Base-by-base conservation (phyloP, 2,797 vertebrate species). In the Thalassophryne amazonica region DNA sequence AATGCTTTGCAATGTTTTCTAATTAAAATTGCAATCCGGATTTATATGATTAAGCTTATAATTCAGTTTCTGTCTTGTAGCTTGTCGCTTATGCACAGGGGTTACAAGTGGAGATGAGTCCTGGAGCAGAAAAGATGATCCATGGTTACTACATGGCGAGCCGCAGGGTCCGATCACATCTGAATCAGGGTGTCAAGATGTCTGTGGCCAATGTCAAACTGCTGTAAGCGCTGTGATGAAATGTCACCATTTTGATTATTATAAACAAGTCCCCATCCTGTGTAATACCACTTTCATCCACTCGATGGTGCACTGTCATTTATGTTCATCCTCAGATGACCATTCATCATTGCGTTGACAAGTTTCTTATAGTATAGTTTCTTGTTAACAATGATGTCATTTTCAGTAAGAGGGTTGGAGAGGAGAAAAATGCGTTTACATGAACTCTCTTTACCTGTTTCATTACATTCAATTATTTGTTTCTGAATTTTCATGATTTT, bases 71-170 rank as follows among this genome's bases (percentile, higher is more conserved):
- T n/a, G 12, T 17, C 27, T 12, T 74, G 40, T 61, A 99, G 97
- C 84, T 99, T 8, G 60, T 99, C 65, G 86, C 80, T 18, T 84
- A 91, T 72, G 93, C 94, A 53, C 93, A 78, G 60, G 81, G 75
- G 61, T 70, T 96, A 37, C 83, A 87, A 4, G 90, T 91, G 40
- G 89, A 93, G 47, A 83, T 96, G 31, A 93, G 88, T 66, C 63
- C 88, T 12, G 89, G 89, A 54, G 94, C 96, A 38, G 93, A 96
- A 86, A 92, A 59, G 81, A 87, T 98, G 65, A 92, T 98, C 67
- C 93, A 97, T 11, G 93, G 95, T 29, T 99, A 97, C 80, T 98
- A 96, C 42, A 90, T 97, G 81, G 94, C 94, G 23, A 98, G 92
- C 71, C 91, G 95, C 1, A 92, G 94, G 81, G 85, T 96, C 41